Percentiles rank a stretch among this genome's conserved stretches.
Evolutionary conservation across 2,113 vertebrate species (phyloP).

Genomic region (Phylloscopus trochilus): DNA sequence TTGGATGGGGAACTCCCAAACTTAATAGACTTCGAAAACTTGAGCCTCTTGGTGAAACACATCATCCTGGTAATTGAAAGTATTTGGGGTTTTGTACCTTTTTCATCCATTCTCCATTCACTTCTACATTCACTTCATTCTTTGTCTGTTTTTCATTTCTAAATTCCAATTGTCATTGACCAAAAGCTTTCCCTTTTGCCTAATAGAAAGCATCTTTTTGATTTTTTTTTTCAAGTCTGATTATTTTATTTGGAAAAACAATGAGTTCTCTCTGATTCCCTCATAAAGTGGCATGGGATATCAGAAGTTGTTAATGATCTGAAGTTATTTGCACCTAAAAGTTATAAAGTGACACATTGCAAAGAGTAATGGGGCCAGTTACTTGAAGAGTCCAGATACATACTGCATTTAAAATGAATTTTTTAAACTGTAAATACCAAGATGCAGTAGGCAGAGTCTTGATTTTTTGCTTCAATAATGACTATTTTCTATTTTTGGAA

Average conservation of each 20-base stretch:
- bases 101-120: conserved; percentile 45
- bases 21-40: conserved; percentile 82
- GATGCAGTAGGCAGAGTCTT: background rate
- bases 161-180: background rate
- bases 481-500: background rate
- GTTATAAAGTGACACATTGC: background rate
- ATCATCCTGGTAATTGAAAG: conserved; percentile 75
- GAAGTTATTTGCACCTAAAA: background rate
- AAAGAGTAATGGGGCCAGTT: background rate
- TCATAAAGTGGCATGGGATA: background rate
- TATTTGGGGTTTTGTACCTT: background rate
- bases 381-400: background rate
- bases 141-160: conserved; percentile 11
- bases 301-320: background rate
- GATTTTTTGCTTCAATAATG: background rate
- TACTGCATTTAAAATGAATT: background rate
- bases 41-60: conserved; percentile 79
- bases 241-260: background rate
- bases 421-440: background rate
- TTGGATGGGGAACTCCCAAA: conserved; percentile 82
- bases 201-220: conserved; percentile 59
- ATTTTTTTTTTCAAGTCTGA: conserved; percentile 21
- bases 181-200: background rate
- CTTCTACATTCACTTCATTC: conserved; percentile 4
- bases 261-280: background rate